These are phyloP conservation scores for Saimiri boliviensis DNA, from an alignment of 2,113 vertebrate genomes.

Conservation along the genomic window DNA sequence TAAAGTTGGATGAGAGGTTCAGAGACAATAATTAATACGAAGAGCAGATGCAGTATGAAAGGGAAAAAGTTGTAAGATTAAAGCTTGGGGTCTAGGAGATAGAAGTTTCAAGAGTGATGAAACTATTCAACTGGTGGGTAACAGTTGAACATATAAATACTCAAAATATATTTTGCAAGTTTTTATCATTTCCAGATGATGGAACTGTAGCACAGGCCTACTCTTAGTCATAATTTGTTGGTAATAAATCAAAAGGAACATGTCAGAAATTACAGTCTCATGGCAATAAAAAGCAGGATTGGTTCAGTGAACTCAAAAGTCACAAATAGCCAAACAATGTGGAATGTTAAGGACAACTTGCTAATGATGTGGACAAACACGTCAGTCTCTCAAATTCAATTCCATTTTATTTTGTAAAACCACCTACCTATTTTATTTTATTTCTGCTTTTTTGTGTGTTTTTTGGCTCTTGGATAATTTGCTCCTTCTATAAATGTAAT, in stretches of 20 bases:
- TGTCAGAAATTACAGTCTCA: not conserved
- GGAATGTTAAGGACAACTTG: not conserved
- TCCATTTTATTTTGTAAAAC: not conserved
- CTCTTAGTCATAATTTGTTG: not conserved
- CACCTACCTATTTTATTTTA: not conserved
- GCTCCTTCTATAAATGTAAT: not conserved
- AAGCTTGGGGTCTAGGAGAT: not conserved
- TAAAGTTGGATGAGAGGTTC: not conserved
- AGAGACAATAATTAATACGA: not conserved
- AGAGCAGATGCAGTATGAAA: not conserved
- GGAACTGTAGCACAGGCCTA: not conserved
- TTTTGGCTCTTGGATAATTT: not conserved
- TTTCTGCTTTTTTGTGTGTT: not conserved
- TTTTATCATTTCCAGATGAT: constrained; percentile 20
- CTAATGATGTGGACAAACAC: not conserved
- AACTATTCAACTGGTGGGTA: not conserved
- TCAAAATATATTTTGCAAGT: not conserved
- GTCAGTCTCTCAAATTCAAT: not conserved
- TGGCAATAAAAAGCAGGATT: not conserved
- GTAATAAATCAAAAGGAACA: not conserved
- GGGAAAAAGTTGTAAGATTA: not conserved
- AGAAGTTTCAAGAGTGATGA: not conserved
- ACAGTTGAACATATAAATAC: not conserved
- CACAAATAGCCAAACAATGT: not conserved
- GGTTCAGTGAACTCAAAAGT: not conserved